Evolutionary conservation across 2,888 invertebrate species (phyloP).

Genomic region (Sympetrum striolatum): DNA sequence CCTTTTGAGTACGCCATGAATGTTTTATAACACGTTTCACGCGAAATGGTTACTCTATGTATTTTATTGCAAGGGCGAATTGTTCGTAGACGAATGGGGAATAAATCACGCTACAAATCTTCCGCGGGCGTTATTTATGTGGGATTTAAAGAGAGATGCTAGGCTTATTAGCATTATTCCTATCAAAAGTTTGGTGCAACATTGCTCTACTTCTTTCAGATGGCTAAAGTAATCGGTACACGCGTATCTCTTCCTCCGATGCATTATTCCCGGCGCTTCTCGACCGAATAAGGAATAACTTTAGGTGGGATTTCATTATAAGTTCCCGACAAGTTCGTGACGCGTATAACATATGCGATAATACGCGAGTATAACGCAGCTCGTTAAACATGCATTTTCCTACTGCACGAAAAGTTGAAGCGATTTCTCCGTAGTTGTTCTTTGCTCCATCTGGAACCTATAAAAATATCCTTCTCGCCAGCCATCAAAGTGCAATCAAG

Average conservation of each 20-base stretch:
- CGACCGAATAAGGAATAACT: neutral
- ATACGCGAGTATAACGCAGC: neutral
- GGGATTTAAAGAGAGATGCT: neutral
- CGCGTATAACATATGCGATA: neutral
- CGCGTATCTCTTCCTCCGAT: neutral
- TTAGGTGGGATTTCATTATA: neutral
- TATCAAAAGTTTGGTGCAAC: neutral
- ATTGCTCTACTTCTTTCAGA: neutral
- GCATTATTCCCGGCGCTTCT: neutral
- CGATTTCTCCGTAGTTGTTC: too few species aligned
- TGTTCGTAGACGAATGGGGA: neutral
- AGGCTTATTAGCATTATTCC: neutral
- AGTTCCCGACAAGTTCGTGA: conserved; percentile 13
- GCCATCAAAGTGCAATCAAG: too few species aligned
- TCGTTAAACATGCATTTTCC: neutral
- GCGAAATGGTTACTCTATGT: conserved; percentile 13
- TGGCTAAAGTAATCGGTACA: neutral
- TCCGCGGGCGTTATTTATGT: neutral
- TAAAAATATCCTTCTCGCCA: too few species aligned
- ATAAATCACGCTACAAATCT: neutral
- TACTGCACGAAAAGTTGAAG: neutral
- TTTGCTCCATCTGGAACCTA: too few species aligned
- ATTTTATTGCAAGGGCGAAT: neutral
- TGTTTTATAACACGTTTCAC: conserved; percentile 25
- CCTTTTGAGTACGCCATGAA: conserved; percentile 7